Evolutionary conservation across 2,888 invertebrate genomes (phyloP), one percentile per base, ranked within the genome.

Genomic region (Platycnemis pennipes): DNA sequence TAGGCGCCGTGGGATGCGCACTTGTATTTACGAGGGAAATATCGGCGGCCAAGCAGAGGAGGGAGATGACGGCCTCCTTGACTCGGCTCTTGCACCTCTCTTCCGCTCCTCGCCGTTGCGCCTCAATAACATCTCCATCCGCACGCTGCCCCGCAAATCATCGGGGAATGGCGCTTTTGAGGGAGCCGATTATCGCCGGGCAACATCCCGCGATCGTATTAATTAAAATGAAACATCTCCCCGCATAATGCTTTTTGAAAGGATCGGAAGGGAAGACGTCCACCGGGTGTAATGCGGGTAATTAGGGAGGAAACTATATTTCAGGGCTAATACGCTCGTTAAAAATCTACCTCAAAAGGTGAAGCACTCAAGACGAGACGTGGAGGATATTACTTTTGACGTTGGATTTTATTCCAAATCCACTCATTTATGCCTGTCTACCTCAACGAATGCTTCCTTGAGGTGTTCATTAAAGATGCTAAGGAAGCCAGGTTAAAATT

Each of bases 61-160:
- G 31, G 37, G 31, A 77, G 37, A 37, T 37, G 77, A 37, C 11
- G 77, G 77, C 37, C 77, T 77, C 77, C 77, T 77, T 16, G 77
- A 37, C 63, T 37, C 31, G 77, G 37, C 13, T 11, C 77, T 16
- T 37, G 77, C n/a, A 69, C 69, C 19, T 8, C 37, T 31, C 77
- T 77, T 37, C 37, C 37, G 31, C 16, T 77, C 37, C 77, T 77
- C 77, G 37, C 77, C 77, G 31, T n/a, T n/a, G n/a, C n/a, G n/a
- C n/a, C n/a, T n/a, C n/a, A 31, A 77, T 77, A 77, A 77, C 77
- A 77, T 37, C 77, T 77, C 77, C 77, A 77, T 77, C 77, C 77
- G 77, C 8, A 77, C 77, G 77, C 31, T 37, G 31, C 77, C 4
- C 77, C 77, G 77, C 77, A 77, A 77, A 77, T 77, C 77, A 77